Evolutionary conservation across 2,113 vertebrate genomes (phyloP).

Genomic region (Syrrhaptes paradoxus): DNA sequence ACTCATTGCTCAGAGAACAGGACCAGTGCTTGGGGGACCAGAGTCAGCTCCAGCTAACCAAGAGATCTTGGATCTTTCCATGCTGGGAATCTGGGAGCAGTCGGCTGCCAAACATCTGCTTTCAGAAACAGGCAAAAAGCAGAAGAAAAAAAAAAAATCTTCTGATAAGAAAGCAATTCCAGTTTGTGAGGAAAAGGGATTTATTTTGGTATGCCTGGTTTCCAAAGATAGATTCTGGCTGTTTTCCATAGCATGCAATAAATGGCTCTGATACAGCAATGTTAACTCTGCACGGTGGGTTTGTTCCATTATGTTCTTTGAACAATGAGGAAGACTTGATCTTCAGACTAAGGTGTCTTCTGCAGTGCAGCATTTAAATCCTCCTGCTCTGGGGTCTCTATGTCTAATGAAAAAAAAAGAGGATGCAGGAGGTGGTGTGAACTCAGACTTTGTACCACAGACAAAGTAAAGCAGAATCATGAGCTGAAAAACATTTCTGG

Average conservation of each 20-base stretch:
- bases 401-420: neutral
- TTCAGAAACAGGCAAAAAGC: neutral
- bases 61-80: neutral
- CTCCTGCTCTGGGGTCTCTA: neutral
- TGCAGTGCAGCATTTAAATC: neutral
- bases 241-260: neutral
- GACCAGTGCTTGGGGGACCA: neutral
- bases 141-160: neutral
- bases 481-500: neutral
- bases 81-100: neutral
- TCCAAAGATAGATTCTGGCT: neutral
- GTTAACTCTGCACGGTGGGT: neutral
- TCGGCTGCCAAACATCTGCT: neutral
- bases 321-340: neutral
- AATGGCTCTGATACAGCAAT: rapidly evolving
- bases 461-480: neutral
- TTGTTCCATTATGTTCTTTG: neutral
- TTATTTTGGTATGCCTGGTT: neutral
- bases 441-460: neutral
- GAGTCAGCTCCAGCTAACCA: neutral
- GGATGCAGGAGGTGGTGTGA: neutral
- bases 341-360: neutral
- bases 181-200: neutral
- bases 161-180: neutral
- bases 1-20: neutral